These are phyloP conservation scores for Brachyhypopomus occidentalis DNA, from an alignment of 2,113 vertebrate species.

Conservation along the genomic window DNA sequence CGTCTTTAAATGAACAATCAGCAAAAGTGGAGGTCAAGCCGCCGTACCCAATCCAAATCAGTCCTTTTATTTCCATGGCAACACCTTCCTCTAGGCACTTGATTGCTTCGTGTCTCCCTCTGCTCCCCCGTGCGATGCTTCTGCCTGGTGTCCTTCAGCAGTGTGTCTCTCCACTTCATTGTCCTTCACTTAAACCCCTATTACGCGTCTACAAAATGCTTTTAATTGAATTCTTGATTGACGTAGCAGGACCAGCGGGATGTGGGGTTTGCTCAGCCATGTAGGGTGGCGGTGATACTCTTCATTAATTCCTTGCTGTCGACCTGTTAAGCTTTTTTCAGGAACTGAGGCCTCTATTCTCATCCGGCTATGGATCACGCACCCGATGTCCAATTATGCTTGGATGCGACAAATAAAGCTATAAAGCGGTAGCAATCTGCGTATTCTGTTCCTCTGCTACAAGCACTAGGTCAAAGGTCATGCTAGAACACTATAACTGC, in stretches of 20 bases:
- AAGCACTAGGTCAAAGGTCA: not conserved
- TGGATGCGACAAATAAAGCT: not conserved
- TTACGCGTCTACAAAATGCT: not conserved
- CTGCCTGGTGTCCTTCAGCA: not conserved
- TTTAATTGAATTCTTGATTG: not conserved
- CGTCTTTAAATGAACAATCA: constrained; percentile 47
- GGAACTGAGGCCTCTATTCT: not conserved
- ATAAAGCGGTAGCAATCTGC: not conserved
- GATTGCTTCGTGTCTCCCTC: constrained; percentile 41
- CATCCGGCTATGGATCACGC: too few relatives aligned
- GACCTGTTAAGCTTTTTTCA: not conserved
- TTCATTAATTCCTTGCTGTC: too few relatives aligned
- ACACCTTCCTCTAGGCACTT: constrained; percentile 37
- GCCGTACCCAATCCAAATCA: constrained; percentile 43
- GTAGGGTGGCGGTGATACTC: too few relatives aligned
- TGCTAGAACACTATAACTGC: not conserved
- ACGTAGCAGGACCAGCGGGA: too few relatives aligned
- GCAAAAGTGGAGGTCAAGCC: constrained; percentile 48
- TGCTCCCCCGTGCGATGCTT: constrained; percentile 14
- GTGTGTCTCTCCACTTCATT: not conserved
- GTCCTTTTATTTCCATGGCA: constrained; percentile 53
- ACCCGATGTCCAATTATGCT: too few relatives aligned
- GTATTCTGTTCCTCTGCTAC: not conserved
- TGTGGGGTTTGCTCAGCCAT: too few relatives aligned
- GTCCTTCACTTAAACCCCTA: not conserved